A percentile compares a stretch with the other conserved stretches of the same genome.
Conservation (phyloP, 1,140 invertebrate genomes). For the Heterodera carotae region DNA sequence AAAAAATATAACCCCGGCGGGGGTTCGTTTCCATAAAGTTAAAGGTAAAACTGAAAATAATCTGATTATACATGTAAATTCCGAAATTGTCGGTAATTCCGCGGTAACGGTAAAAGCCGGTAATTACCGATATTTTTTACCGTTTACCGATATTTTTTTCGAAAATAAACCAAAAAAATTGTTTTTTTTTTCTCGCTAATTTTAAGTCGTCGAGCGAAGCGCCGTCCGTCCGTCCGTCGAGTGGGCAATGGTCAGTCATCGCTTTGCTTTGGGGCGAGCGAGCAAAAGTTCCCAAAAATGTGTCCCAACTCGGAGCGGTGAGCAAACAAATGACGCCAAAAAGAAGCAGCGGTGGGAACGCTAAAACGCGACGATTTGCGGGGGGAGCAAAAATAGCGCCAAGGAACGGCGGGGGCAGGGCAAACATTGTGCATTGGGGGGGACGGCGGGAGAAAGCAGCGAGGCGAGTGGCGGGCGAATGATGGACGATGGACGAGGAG, state of each 20-base stretch:
- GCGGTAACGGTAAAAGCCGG: no score
- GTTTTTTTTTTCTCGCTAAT: no score
- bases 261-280: slow-evolving; percentile 1
- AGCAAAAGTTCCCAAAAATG: not conserved
- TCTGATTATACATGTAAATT: no score
- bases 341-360: slow-evolving; percentile 8
- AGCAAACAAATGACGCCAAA: slow-evolving; percentile 19
- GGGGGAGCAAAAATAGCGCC: not conserved
- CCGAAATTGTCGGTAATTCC: no score
- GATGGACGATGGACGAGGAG: not conserved
- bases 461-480: not conserved
- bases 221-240: no score
- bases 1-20: no score
- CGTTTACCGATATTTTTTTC: no score
- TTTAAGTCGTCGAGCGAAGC: no score
- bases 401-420: not conserved
- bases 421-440: not conserved
- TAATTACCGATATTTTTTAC: no score
- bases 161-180: no score
- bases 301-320: slow-evolving; percentile 6
- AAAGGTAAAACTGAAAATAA: no score
- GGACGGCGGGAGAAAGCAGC: not conserved
- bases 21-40: no score
- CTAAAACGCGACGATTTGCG: not conserved
- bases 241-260: not conserved